Conservation (phyloP, 2,797 vertebrate genomes). For the Peromyscus attwateri region DNA sequence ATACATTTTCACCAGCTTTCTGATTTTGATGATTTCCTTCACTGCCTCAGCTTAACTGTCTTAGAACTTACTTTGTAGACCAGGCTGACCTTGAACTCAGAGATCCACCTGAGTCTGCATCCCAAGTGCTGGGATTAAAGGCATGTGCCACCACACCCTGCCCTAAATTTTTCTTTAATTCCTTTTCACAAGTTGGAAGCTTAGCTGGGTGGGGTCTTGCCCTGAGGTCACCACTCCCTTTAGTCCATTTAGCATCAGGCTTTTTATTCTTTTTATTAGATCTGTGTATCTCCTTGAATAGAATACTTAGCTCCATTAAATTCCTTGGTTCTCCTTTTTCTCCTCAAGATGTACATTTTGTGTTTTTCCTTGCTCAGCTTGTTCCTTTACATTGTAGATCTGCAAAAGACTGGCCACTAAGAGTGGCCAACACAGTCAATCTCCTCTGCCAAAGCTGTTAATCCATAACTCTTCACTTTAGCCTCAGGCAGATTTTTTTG, state of each 20-base stretch:
- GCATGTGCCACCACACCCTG: neutral
- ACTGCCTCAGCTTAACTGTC: neutral
- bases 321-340: neutral
- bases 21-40: neutral
- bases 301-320: neutral
- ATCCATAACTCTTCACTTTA: neutral
- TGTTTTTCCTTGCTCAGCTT: neutral
- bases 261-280: neutral
- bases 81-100: neutral
- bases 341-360: neutral
- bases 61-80: neutral
- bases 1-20: neutral
- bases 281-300: neutral
- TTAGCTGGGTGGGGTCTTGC: neutral
- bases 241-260: neutral
- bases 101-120: neutral
- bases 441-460: neutral
- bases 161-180: neutral
- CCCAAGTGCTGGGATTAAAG: neutral
- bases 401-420: neutral
- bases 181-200: neutral
- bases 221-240: neutral
- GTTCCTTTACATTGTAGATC: neutral
- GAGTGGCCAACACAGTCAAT: neutral
- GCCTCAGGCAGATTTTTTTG: neutral